Evolutionary conservation across 2,113 vertebrate species (phyloP), one percentile per base, ranked within the genome.

Genomic region (Corapipo altera): DNA sequence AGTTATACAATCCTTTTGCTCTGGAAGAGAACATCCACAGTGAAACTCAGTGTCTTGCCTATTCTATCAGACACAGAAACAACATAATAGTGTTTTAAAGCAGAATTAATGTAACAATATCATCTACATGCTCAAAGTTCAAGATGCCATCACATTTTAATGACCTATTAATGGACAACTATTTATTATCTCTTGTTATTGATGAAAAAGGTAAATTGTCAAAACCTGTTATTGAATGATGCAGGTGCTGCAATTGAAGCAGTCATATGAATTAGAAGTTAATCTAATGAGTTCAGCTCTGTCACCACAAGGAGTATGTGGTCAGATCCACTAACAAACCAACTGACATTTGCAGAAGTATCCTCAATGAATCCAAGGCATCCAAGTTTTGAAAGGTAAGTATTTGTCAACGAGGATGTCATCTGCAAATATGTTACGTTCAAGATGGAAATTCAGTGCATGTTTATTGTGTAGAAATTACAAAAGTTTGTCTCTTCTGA

Each of bases 251-350:
- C 37, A 81, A 21, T 9, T 21, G 59, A 91, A 81, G 24, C 23
- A 77, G 26, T 26, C 58, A 10, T 10, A 9, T 8, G 48, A 64
- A 12, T 52, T 52, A 58, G 1, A 11, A 43, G 24, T 43, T 49
- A 43, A 83, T 32, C 37, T 69, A 57, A 64, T 5, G 8, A 75
- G 35, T 52, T 79, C 85, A 95, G 93, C 62, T 94, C 84, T 93
- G 65, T 67, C 71, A 74, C 54, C 94, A 73, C 72, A 94, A 67
- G 64, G 57, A 80, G 54, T 23, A 72, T 8, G 57, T 41, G 55
- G 88, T 64, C 91, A 92, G 76, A 97, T 94, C 79, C 81, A 93
- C 91, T 85, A 94, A 88, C 85, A 93, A 95, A 95, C 92, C 83
- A 72, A 52, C 77, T 96, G 95, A 90, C 76, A 93, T 89, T 88